These are phyloP conservation scores for Varanus komodoensis DNA, from an alignment of 2,113 vertebrate genomes.

Conservation along the genomic window DNA sequence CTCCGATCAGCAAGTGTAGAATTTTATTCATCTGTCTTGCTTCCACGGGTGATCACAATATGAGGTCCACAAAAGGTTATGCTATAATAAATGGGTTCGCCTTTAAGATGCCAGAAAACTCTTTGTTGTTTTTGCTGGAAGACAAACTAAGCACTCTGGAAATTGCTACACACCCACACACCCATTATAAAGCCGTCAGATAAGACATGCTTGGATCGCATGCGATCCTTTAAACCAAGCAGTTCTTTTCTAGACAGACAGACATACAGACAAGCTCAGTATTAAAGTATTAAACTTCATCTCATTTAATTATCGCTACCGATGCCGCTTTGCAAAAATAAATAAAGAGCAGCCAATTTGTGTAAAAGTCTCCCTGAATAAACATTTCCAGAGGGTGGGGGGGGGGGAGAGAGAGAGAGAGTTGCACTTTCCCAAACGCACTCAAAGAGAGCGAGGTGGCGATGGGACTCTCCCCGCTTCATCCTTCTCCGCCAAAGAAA, in stretches of 20 bases:
- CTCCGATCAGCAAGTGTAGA: not conserved
- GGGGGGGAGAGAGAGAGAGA: not conserved
- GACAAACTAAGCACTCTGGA: not conserved
- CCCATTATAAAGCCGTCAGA: not conserved
- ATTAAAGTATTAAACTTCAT: not conserved
- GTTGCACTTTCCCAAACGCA: not conserved
- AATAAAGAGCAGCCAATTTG: not conserved
- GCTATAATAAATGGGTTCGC: not conserved
- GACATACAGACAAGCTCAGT: not conserved
- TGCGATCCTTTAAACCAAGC: not conserved
- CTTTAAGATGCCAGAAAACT: not conserved
- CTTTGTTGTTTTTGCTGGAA: not conserved
- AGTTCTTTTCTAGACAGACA: not conserved
- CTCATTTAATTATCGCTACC: not conserved
- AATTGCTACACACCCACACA: not conserved
- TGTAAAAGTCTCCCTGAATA: not conserved
- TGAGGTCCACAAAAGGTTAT: not conserved
- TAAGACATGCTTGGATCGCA: not conserved
- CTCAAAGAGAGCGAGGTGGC: not conserved
- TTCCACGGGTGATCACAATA: not conserved
- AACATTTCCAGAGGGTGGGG: not conserved
- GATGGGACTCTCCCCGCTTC: conserved; percentile 6
- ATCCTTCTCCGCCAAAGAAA: not conserved
- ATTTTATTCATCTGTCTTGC: not conserved
- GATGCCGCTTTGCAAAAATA: not conserved